Evolutionary conservation across 2,888 invertebrate genomes (phyloP).

Genomic region (Sympetrum striolatum): DNA sequence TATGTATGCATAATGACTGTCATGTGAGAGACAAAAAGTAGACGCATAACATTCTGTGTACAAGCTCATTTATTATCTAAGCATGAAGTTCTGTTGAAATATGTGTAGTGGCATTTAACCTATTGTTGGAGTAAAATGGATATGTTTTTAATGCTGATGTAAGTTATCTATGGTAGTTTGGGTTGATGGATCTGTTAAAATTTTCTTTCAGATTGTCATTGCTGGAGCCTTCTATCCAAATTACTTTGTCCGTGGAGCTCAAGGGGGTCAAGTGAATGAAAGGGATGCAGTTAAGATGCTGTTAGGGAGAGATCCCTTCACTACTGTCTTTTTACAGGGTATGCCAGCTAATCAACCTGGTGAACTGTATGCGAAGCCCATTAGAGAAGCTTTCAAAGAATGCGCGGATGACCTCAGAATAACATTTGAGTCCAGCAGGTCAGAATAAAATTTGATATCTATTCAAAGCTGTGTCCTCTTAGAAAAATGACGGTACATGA

Average conservation of each 20-base stretch:
- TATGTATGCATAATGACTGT: no score
- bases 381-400: constrained; percentile 67
- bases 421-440: constrained; percentile 64
- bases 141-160: no score
- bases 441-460: constrained; percentile 45
- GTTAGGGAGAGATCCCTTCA: constrained; percentile 77
- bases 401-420: constrained; percentile 63
- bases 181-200: no score
- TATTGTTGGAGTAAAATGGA: no score
- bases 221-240: constrained; percentile 94
- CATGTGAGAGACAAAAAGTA: no score
- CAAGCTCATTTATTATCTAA: no score
- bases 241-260: constrained; percentile 72
- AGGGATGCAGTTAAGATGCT: constrained; percentile 70
- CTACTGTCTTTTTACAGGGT: constrained; percentile 71
- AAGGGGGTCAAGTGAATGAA: constrained; percentile 67
- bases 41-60: no score
- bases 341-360: constrained; percentile 70
- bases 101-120: no score
- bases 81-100: no score
- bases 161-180: no score
- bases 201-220: constrained; percentile 68
- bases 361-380: constrained; percentile 69
- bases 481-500: no score
- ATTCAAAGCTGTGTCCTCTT: no score